These are phyloP conservation scores for Erynnis tages DNA, from an alignment of 2,888 invertebrate genomes.

Conservation along the genomic window DNA sequence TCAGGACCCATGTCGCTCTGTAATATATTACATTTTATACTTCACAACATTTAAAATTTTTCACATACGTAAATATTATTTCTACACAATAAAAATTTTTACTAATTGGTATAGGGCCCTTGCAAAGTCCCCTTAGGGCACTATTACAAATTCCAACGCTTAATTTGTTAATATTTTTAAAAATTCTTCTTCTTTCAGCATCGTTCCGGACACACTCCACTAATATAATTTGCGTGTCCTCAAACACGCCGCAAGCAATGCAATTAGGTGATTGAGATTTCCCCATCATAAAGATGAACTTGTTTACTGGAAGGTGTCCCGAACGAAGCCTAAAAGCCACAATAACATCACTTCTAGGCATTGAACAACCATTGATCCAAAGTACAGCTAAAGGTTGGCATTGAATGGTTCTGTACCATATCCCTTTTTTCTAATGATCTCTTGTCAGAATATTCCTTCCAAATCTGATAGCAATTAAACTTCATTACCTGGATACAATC, in stretches of 20 bases:
- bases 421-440: neutral
- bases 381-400: constrained; percentile 7
- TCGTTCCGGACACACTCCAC: neutral
- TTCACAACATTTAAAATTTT: no score
- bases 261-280: neutral
- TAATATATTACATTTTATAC: no score
- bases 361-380: constrained; percentile 15
- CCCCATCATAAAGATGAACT: neutral
- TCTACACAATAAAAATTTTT: no score
- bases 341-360: neutral
- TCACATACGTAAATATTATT: no score
- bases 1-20: no score
- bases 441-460: neutral
- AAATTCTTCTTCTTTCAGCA: neutral
- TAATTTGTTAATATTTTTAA: neutral
- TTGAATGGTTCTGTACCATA: neutral
- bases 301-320: neutral
- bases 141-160: neutral
- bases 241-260: neutral
- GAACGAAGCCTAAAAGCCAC: neutral
- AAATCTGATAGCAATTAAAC: neutral
- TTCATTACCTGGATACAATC: neutral
- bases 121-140: neutral
- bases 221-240: neutral
- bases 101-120: neutral